phyloP scores from a whole-genome alignment of 2,888 invertebrate species.

The Aspidiotus destructor region DNA sequence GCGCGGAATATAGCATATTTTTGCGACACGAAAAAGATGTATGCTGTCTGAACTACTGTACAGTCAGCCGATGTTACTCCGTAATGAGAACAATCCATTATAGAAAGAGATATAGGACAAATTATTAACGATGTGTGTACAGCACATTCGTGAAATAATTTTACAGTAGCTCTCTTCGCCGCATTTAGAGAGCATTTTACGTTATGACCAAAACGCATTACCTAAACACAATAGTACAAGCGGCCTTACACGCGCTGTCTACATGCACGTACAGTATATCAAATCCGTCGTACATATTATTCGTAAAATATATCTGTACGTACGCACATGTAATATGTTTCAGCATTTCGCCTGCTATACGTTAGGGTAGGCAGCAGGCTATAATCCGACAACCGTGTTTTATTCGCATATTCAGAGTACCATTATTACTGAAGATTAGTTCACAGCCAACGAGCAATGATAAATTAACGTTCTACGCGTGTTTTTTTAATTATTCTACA shows the following conservation, averaged over 20 bases:
- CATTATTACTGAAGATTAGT: neutral
- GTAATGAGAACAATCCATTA: slow-evolving; percentile 15
- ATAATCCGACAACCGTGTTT: no score
- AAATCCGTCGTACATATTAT: neutral
- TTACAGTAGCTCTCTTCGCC: neutral
- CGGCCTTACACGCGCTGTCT: no score
- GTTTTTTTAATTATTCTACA: neutral
- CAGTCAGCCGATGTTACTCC: neutral
- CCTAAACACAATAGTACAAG: slow-evolving; percentile 10
- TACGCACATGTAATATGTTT: neutral
- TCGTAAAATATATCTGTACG: neutral
- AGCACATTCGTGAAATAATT: neutral
- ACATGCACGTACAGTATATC: neutral
- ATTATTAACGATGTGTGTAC: neutral
- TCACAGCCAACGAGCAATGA: neutral
- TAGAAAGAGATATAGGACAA: neutral
- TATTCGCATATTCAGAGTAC: neutral
- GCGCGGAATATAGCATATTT: neutral
- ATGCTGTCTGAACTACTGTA: neutral
- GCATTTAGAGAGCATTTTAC: neutral
- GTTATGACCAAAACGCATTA: slow-evolving; percentile 15
- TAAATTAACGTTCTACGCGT: neutral
- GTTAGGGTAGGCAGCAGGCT: no score
- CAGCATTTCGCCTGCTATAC: neutral
- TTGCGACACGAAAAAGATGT: slow-evolving; percentile 2